Conservation (phyloP, 92 coral and sea anemone species). For the Palythoa grandis region DNA sequence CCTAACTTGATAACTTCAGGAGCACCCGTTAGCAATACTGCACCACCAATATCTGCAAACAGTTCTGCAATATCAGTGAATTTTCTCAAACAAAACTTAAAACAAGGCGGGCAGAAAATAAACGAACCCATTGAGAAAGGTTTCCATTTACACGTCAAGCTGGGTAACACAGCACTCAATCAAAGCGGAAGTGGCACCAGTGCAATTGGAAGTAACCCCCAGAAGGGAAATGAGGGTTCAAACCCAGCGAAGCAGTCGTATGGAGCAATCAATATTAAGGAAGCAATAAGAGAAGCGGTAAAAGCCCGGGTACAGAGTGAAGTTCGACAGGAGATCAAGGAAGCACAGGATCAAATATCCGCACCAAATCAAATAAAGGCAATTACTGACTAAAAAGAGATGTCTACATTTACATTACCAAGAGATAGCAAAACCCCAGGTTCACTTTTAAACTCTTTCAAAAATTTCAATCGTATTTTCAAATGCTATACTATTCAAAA, state of each 20-base stretch:
- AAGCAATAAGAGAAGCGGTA: conserved; percentile 39
- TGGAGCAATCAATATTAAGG: conserved; percentile 4
- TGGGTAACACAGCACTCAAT: background rate
- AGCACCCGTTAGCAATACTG: background rate
- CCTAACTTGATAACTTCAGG: background rate
- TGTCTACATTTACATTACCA: background rate
- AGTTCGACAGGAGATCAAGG: conserved; percentile 16
- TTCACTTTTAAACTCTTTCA: background rate
- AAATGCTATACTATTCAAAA: background rate
- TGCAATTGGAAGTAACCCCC: background rate
- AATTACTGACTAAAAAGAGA: background rate
- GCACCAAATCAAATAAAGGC: background rate
- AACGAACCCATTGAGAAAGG: background rate
- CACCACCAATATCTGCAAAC: background rate
- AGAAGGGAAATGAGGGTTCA: background rate
- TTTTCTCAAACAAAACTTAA: background rate
- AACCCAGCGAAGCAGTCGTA: background rate
- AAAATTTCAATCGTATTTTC: background rate
- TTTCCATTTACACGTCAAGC: background rate
- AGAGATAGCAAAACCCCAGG: background rate
- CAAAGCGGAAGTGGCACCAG: background rate
- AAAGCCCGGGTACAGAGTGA: conserved; percentile 28
- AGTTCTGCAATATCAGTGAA: background rate
- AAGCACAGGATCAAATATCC: conserved; percentile 20
- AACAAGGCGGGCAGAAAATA: background rate